These are phyloP conservation scores for Lasioglossum marginatum DNA, from an alignment of 2,888 invertebrate species.

Conservation along the genomic window DNA sequence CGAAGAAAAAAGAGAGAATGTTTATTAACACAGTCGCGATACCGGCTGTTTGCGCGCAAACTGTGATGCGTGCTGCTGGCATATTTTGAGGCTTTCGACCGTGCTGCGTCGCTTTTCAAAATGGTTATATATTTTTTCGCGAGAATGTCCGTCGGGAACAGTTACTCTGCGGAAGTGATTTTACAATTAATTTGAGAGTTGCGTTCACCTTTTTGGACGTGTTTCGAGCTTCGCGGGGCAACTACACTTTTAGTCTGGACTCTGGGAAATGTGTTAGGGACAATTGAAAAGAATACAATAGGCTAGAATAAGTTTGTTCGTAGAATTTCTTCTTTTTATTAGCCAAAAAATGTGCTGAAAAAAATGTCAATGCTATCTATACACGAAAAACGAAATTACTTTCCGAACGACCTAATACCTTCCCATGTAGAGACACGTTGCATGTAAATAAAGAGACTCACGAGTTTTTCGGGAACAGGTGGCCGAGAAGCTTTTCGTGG, in stretches of 20 bases:
- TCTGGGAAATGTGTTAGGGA: too few relatives aligned
- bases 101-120: background rate
- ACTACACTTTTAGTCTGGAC: background rate
- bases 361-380: too few relatives aligned
- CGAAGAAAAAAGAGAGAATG: background rate
- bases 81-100: background rate
- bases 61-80: background rate
- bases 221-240: background rate
- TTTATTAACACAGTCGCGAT: background rate
- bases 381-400: too few relatives aligned
- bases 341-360: too few relatives aligned
- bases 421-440: too few relatives aligned
- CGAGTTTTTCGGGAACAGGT: background rate
- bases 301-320: too few relatives aligned
- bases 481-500: background rate
- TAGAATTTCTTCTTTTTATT: too few relatives aligned
- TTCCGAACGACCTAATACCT: too few relatives aligned
- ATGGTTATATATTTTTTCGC: background rate
- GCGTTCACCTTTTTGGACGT: background rate
- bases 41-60: background rate
- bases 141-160: background rate
- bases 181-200: background rate
- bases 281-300: background rate
- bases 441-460: background rate
- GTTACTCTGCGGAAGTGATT: background rate